These are phyloP conservation scores for Tadarida brasiliensis DNA, from an alignment of 2,797 vertebrate genomes.

Conservation along the genomic window DNA sequence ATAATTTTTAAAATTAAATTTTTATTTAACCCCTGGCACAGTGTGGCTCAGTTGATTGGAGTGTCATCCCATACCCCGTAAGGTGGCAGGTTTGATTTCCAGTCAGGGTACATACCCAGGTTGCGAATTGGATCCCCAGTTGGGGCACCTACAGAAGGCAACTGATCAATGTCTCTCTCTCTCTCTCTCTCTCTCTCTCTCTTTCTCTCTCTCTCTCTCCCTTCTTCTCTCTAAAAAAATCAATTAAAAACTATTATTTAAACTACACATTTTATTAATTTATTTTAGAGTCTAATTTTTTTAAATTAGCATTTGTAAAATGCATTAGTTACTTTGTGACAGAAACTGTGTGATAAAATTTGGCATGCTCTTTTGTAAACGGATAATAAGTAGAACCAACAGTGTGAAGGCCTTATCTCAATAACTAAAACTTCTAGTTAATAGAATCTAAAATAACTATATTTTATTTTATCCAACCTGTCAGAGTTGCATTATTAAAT, in stretches of 20 bases:
- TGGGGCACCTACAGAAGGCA: background rate
- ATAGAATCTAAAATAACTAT: background rate
- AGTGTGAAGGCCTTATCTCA: background rate
- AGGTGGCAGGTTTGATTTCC: background rate
- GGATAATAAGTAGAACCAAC: background rate
- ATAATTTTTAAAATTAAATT: constrained; percentile 6
- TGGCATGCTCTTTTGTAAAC: background rate
- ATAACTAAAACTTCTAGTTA: background rate
- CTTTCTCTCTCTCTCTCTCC: no score
- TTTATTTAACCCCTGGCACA: background rate
- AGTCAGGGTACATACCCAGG: background rate
- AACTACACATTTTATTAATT: background rate
- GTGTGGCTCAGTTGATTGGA: background rate
- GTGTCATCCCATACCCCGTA: background rate
- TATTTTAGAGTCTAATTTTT: background rate
- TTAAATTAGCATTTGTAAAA: background rate
- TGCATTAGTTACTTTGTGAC: background rate
- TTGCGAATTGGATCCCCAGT: no score
- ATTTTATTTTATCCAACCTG: background rate
- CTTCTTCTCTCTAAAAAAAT: background rate
- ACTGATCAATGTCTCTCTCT: background rate
- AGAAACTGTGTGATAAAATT: background rate
- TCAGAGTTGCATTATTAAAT: background rate
- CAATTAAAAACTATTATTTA: background rate
- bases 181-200: background rate